A percentile compares a stretch with the other conserved stretches of the same genome.
These are phyloP conservation scores for Hylyphantes graminicola DNA, from an alignment of 1,140 invertebrate species.

Conservation along the genomic window DNA sequence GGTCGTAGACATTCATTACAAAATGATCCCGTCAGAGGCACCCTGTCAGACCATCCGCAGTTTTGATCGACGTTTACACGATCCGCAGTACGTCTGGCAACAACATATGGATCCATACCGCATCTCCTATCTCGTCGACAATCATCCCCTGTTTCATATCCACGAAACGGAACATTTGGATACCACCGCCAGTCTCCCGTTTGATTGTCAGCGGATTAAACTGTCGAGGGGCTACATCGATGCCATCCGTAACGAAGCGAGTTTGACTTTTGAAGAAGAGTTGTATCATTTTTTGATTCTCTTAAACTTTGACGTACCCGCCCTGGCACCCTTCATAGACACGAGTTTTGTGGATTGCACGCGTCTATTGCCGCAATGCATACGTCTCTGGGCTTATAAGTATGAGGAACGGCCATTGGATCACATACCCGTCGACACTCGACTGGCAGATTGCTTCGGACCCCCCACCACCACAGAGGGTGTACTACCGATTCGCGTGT, in stretches of 20 bases:
- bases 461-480: background rate
- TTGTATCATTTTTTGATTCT: constrained; percentile 1
- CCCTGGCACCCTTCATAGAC: background rate
- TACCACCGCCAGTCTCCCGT: background rate
- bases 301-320: background rate
- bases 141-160: background rate
- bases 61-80: background rate
- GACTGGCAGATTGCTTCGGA: background rate
- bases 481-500: background rate
- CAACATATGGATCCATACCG: background rate
- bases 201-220: constrained; percentile 2
- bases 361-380: constrained; percentile 9
- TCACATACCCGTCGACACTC: background rate
- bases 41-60: background rate
- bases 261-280: constrained; percentile 17
- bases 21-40: background rate
- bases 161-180: background rate
- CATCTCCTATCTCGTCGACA: background rate
- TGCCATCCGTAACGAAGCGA: background rate
- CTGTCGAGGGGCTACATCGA: background rate
- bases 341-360: background rate
- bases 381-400: constrained; percentile 5
- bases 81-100: background rate
- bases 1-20: constrained; percentile 3
- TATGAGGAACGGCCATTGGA: background rate